phyloP scores from a whole-genome alignment of 1,140 invertebrate genomes.

The Elymnias hypermnestra region DNA sequence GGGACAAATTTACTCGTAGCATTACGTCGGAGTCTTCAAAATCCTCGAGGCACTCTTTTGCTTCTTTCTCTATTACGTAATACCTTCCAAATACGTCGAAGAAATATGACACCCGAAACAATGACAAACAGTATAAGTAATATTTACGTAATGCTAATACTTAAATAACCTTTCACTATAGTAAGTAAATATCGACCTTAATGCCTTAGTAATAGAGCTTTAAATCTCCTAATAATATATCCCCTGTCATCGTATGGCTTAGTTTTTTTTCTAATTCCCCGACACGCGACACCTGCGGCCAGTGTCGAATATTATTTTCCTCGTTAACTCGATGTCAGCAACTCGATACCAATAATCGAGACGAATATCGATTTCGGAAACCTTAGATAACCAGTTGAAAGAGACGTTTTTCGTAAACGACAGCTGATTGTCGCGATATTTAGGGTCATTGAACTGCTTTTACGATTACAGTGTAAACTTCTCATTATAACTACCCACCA shows the following conservation, averaged over 20 bases:
- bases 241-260: conserved; percentile 19
- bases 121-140: conserved; percentile 14
- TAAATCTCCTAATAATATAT: neutral
- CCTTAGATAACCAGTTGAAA: conserved; percentile 45
- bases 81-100: too few relatives aligned
- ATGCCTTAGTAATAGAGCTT: neutral
- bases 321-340: conserved; percentile 43
- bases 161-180: neutral
- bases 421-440: conserved; percentile 29
- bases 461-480: too few relatives aligned
- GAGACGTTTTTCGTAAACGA: conserved; percentile 39
- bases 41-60: too few relatives aligned
- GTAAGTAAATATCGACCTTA: neutral
- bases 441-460: conserved; percentile 5
- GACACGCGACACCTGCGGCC: conserved; percentile 48
- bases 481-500: too few relatives aligned
- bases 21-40: too few relatives aligned
- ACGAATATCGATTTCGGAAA: conserved; percentile 58
- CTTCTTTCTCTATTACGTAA: too few relatives aligned
- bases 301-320: conserved; percentile 65
- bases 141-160: conserved; percentile 15
- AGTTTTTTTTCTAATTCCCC: conserved; percentile 42
- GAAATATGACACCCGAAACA: conserved; percentile 9
- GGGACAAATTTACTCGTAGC: too few relatives aligned
- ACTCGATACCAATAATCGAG: conserved; percentile 62